These are phyloP conservation scores for Larimichthys crocea DNA, from an alignment of 2,113 vertebrate species.

Conservation along the genomic window DNA sequence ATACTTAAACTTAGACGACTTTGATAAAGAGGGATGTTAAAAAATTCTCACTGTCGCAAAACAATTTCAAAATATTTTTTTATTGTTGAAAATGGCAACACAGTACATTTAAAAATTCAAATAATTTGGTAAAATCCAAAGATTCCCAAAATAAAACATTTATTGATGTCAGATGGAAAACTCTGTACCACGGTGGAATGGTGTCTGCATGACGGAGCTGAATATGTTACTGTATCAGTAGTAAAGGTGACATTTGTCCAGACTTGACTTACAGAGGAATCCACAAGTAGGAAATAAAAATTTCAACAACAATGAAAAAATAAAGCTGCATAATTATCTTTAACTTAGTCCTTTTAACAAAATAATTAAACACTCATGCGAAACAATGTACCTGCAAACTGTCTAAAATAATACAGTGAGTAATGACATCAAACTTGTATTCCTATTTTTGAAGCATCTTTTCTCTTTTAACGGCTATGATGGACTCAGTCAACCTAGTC, in stretches of 20 bases:
- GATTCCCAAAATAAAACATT: conserved; percentile 11
- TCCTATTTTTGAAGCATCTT: background rate
- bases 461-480: conserved; percentile 8
- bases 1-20: background rate
- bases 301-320: conserved; percentile 24
- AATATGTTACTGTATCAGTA: conserved; percentile 34
- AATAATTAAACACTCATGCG: conserved; percentile 54
- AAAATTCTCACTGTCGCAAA: background rate
- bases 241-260: conserved; percentile 26
- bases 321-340: conserved; percentile 42
- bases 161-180: conserved; percentile 24
- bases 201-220: conserved; percentile 3
- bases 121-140: conserved; percentile 17
- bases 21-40: background rate
- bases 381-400: conserved; percentile 57
- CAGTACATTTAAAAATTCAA: conserved; percentile 28
- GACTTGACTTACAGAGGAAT: background rate
- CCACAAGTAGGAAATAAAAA: conserved; percentile 6
- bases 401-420: background rate
- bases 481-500: conserved; percentile 14
- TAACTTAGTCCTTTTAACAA: conserved; percentile 54
- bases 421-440: background rate
- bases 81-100: conserved; percentile 53
- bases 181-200: conserved; percentile 13
- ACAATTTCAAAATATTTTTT: conserved; percentile 7